A percentile compares a stretch with the other conserved stretches of the same genome.
Conservation (phyloP, 2,113 vertebrate species). For the Peromyscus maniculatus region DNA sequence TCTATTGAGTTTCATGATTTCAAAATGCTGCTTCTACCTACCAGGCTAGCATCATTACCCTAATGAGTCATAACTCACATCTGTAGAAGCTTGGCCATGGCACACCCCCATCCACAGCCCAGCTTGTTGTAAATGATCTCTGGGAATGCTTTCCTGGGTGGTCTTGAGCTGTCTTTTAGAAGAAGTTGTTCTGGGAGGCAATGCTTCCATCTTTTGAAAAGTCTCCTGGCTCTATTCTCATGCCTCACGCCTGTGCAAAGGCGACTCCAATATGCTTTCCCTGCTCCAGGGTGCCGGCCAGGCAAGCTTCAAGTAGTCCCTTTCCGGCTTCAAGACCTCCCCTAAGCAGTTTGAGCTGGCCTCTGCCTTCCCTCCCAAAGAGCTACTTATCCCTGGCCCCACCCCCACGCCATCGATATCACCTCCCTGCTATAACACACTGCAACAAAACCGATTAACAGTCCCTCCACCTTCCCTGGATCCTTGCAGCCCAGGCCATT, state of each 20-base stretch:
- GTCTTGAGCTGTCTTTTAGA: neutral
- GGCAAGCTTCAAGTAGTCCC: neutral
- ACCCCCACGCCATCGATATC: neutral
- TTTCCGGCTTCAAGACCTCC: neutral
- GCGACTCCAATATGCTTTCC: accelerated
- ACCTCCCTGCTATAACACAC: no score
- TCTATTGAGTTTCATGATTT: neutral
- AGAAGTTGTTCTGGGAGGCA: constrained; percentile 29
- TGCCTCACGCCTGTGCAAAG: neutral
- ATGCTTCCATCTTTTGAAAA: neutral
- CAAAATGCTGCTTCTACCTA: neutral
- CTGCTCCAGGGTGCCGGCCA: neutral
- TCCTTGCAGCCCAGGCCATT: neutral
- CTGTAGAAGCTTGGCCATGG: neutral
- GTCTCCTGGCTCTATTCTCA: neutral
- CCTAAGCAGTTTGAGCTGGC: neutral
- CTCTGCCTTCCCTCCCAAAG: neutral
- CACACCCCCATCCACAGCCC: neutral
- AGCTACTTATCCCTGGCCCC: neutral
- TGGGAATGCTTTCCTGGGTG: neutral
- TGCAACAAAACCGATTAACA: neutral
- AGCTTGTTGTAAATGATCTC: neutral
- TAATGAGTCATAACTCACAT: neutral
- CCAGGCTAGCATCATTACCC: neutral
- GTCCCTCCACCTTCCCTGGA: neutral